Conservation (phyloP, 2,888 invertebrate species). For the Dilophus febrilis region DNA sequence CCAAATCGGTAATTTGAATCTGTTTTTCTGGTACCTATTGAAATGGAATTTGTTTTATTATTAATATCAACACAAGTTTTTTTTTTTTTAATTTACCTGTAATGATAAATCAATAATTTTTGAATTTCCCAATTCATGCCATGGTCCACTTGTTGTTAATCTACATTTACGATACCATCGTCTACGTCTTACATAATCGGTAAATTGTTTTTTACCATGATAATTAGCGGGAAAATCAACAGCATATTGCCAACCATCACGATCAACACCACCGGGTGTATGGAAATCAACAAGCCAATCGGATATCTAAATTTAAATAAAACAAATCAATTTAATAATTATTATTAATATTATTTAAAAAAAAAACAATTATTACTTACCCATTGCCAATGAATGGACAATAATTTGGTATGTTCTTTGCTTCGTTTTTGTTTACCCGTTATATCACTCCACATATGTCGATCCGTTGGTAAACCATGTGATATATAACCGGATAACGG, state of each 20-base stretch:
- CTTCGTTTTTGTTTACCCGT: slow-evolving; percentile 70
- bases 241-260: slow-evolving; percentile 90
- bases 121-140: slow-evolving; percentile 75
- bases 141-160: slow-evolving; percentile 69
- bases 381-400: slow-evolving; percentile 84
- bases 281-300: slow-evolving; percentile 90
- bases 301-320: slow-evolving; percentile 27
- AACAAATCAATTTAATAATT: no score
- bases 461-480: slow-evolving; percentile 69
- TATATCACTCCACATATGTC: slow-evolving; percentile 83
- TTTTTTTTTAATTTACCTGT: no score
- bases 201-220: slow-evolving; percentile 69
- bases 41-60: no score
- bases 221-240: slow-evolving; percentile 79
- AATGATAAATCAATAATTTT: slow-evolving; percentile 65
- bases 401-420: slow-evolving; percentile 67
- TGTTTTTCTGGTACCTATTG: no score
- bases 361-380: slow-evolving; percentile 26
- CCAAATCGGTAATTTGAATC: no score
- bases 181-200: slow-evolving; percentile 72
- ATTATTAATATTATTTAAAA: no score
- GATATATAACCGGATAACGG: slow-evolving; percentile 59
- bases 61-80: no score
- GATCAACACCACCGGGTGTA: slow-evolving; percentile 75
- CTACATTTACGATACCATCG: slow-evolving; percentile 74